Evolutionary conservation across 2,797 vertebrate genomes (phyloP), one percentile per base, ranked within the genome.

Genomic region (Neomorphus geoffroyi): DNA sequence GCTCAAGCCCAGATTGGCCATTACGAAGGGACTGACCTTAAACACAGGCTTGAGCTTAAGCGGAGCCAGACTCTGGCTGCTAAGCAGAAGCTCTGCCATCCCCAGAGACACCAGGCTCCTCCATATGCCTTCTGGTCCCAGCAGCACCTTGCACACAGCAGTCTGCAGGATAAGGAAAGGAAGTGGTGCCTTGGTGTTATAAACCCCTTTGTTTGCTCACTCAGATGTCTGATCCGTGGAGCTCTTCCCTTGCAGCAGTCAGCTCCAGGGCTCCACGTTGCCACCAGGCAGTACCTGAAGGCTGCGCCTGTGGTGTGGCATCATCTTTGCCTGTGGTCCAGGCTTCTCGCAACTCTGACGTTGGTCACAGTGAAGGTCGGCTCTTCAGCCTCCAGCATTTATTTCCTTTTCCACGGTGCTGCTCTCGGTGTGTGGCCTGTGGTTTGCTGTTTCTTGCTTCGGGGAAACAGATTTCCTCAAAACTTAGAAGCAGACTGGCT

Each of bases 221-320:
- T 24, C 39, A 45, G 19, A 24, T 58, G 26, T 30, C 61, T 45
- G 32, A 15, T 39, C 41, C 4, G 1, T 0, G 2, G 16, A n/a
- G 24, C 11, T 43, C 14, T 75, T 79, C 18, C 28, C 10, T 53
- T 60, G 39, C 33, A 30, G 2, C 6, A 6, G 27, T 45, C 48
- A 21, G 18, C 18, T 6, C 46, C 0, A 2, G 22, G 32, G 19
- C 45, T 69, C 18, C 18, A 1, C 3, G 0, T 9, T 61, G 51
- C 32, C 21, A n/a, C 19, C 18, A 26, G 21, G 33, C 80, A 78
- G 80, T 17, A 37, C 35, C 4, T 6, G 8, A 18, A 48, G 53
- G 48, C 33, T 71, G 43, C 4, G 9, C 64, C 60, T 73, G 39
- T 21, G 39, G 24, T 22, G 19, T 21, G 4, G 45, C 18, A 5